Percentiles rank a stretch among this genome's conserved stretches.
Evolutionary conservation across 2,888 invertebrate species (phyloP).

Genomic region (Eilema depressum): DNA sequence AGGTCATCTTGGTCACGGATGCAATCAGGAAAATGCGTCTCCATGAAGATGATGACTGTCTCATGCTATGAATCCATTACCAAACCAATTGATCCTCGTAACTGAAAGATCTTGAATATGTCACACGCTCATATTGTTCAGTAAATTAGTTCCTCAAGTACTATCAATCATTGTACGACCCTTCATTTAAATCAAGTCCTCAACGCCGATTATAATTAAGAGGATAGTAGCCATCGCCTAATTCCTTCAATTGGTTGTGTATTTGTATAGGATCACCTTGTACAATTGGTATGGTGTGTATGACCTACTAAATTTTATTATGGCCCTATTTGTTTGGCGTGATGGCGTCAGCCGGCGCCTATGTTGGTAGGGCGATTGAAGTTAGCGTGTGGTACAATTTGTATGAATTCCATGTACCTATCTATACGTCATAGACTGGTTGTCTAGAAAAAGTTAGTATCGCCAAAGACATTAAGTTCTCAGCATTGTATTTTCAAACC

Average conservation of each 20-base stretch:
- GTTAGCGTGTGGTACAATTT: constrained; percentile 51
- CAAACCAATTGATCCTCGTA: constrained; percentile 17
- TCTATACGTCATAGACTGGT: too few species aligned
- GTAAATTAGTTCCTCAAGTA: constrained; percentile 32
- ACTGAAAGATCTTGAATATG: constrained; percentile 9
- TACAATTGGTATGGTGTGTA: constrained; percentile 33
- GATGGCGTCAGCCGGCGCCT: constrained; percentile 78
- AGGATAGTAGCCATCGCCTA: constrained; percentile 50
- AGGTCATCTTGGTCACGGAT: too few species aligned
- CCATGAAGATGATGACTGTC: too few species aligned
- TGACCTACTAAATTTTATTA: constrained; percentile 68
- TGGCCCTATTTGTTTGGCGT: constrained; percentile 53
- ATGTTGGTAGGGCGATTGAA: constrained; percentile 53
- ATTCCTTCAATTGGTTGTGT: constrained; percentile 59
- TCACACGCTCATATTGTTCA: constrained; percentile 14
- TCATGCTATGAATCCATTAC: background rate
- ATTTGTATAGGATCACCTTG: constrained; percentile 52
- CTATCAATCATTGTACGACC: constrained; percentile 46
- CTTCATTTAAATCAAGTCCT: constrained; percentile 46
- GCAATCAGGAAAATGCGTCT: too few species aligned
- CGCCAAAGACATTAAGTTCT: too few species aligned
- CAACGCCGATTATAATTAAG: constrained; percentile 48
- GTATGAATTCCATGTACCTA: too few species aligned
- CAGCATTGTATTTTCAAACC: too few species aligned
- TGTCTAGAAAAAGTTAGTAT: too few species aligned